Base-by-base conservation (phyloP, 2,797 vertebrate genomes). In the Phyllotis vaccarum region DNA sequence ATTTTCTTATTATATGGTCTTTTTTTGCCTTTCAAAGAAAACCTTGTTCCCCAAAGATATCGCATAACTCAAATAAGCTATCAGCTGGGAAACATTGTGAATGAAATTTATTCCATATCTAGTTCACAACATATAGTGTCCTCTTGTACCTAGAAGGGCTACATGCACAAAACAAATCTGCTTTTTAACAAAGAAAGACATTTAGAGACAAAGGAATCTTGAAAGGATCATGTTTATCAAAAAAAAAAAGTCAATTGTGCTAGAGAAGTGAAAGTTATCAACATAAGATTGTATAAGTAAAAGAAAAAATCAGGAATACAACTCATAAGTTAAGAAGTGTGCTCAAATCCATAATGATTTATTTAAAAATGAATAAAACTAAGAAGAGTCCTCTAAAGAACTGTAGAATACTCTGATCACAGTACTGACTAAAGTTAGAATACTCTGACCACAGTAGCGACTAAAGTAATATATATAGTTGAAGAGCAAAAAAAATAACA, bases 131-230 rank as follows among this genome's bases (percentile, higher is more conserved):
- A 88, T 6, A 87, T 49, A 88, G 19, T 52, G 14, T 90, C 68
- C 78, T 22, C 17, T 54, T 64, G 24, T 75, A 81, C n/a, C 74
- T 8, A 64, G 11, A 64, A 72, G 5, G 8, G 6, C 24, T 79
- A 49, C 58, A 88, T 66, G 54, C 24, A 17, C 89, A 87, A 75
- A 90, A 60, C 66, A 81, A 70, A 17, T 34, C 10, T 87, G 1
- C 6, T 54, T 60, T 86, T 81, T 17, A 29, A 29, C 37, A 27
- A 82, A 82, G 19, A n/a, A 92, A 66, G 24, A 0, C 29, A 70
- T 94, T 72, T 79, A 94, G 72, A 10, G 34, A 89, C 89, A 37
- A 86, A 78, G 16, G 37, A 58, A 56, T 91, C 46, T 90, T 68
- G 27, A 90, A 40, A 34, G 31, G 3, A 46, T 72, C 11, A 62